Percentiles rank a stretch among this genome's conserved stretches.
Evolutionary conservation across 92 coral and sea anemone species (phyloP).

Genomic region (Micromussa lordhowensis): DNA sequence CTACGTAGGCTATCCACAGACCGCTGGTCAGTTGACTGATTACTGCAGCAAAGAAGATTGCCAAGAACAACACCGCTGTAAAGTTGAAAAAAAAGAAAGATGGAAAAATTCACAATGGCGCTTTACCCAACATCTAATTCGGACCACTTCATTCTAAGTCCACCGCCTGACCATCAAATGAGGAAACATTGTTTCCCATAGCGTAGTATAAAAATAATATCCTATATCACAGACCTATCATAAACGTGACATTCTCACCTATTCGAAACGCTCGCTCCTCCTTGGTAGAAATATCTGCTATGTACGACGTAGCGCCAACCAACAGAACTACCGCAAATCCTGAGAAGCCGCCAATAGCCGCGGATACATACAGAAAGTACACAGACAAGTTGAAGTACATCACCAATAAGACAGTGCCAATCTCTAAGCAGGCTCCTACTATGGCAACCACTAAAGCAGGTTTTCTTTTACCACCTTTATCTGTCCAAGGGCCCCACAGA

Average conservation of each 20-base stretch:
- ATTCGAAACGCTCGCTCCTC: constrained; percentile 65
- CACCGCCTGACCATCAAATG: no score
- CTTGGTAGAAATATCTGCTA: constrained; percentile 71
- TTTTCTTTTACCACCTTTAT: constrained; percentile 65
- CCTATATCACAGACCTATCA: not conserved
- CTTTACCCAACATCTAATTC: no score
- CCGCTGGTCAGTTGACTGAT: constrained; percentile 87
- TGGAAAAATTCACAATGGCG: not conserved
- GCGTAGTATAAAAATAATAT: not conserved
- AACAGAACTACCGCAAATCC: constrained; percentile 69
- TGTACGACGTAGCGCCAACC: constrained; percentile 71
- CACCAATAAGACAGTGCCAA: constrained; percentile 50
- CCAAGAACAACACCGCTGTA: constrained; percentile 68
- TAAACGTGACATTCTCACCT: constrained; percentile 54
- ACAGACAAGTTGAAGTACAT: constrained; percentile 76
- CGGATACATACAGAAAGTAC: constrained; percentile 61
- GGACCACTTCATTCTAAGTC: no score
- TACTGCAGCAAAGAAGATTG: constrained; percentile 71
- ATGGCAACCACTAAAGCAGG: constrained; percentile 64
- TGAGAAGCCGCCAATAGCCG: constrained; percentile 69
- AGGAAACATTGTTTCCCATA: not conserved
- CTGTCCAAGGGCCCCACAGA: constrained; percentile 80
- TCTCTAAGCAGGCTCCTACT: constrained; percentile 65
- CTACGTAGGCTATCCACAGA: constrained; percentile 68
- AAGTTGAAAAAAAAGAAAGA: not conserved